Evolutionary conservation across 2,888 invertebrate species (phyloP).

Genomic region (Rutpela maculata): DNA sequence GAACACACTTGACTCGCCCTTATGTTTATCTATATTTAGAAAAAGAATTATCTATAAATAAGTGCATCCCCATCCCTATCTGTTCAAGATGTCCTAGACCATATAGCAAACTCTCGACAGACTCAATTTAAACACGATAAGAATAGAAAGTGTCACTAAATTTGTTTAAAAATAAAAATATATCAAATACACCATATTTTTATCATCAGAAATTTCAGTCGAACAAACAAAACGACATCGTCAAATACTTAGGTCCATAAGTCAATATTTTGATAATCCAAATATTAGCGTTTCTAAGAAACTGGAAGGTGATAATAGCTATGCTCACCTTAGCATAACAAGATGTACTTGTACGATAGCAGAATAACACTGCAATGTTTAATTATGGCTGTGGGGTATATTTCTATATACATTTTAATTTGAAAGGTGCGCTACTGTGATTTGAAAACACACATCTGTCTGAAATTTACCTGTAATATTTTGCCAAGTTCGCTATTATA

Average conservation of each 20-base stretch:
- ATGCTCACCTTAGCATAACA: neutral
- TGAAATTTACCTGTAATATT: slow-evolving; percentile 51
- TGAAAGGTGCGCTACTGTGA: slow-evolving; percentile 61
- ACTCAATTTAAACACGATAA: slow-evolving; percentile 42
- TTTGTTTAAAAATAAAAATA: slow-evolving; percentile 36
- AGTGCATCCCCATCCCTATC: slow-evolving; percentile 39
- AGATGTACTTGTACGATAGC: neutral
- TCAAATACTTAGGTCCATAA: slow-evolving; percentile 19
- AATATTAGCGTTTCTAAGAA: slow-evolving; percentile 33
- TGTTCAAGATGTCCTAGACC: slow-evolving; percentile 25
- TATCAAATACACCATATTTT: slow-evolving; percentile 21
- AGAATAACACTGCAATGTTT: neutral
- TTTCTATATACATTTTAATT: slow-evolving; percentile 52
- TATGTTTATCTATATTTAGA: slow-evolving; percentile 41
- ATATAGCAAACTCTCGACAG: slow-evolving; percentile 32
- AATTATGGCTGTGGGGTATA: slow-evolving; percentile 7
- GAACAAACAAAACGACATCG: slow-evolving; percentile 20
- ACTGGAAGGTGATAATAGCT: slow-evolving; percentile 10
- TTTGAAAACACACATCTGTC: slow-evolving; percentile 57
- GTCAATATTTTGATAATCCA: slow-evolving; percentile 32
- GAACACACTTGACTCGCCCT: slow-evolving; percentile 41
- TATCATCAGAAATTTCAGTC: slow-evolving; percentile 26
- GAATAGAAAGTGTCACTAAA: slow-evolving; percentile 32
- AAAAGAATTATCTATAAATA: slow-evolving; percentile 44
- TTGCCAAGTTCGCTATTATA: slow-evolving; percentile 30